Evolutionary conservation across 2,113 vertebrate genomes (phyloP).

Genomic region (Ellobius talpinus): DNA sequence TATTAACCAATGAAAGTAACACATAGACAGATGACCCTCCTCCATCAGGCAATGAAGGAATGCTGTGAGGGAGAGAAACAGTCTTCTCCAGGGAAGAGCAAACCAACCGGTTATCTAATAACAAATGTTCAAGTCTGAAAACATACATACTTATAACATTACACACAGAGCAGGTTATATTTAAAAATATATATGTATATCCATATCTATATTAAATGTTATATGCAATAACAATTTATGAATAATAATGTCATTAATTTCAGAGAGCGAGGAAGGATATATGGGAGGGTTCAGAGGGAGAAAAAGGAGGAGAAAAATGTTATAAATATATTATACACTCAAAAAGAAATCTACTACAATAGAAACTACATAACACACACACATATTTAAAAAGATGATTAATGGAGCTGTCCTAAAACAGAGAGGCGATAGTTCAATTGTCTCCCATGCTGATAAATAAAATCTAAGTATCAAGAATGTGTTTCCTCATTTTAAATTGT

Average conservation of each 20-base stretch:
- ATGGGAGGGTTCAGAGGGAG: background rate
- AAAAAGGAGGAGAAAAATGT: background rate
- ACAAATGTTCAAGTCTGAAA: background rate
- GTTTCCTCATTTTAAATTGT: background rate
- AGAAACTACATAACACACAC: background rate
- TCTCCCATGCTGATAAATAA: background rate
- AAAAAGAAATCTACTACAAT: background rate
- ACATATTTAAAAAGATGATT: background rate
- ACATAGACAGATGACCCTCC: too few relatives aligned
- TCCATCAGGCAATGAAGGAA: background rate
- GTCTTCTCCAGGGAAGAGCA: background rate
- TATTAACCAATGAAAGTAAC: too few relatives aligned
- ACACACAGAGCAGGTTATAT: background rate
- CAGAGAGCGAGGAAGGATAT: background rate
- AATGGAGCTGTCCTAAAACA: background rate
- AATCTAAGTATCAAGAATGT: background rate
- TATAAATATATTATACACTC: background rate
- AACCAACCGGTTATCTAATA: background rate
- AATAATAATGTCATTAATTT: background rate
- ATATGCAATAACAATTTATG: background rate
- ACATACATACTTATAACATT: background rate
- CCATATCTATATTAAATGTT: background rate
- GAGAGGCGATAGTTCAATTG: background rate
- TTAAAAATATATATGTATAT: background rate
- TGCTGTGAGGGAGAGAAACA: background rate